phyloP scores from a whole-genome alignment of 2,888 invertebrate genomes.

The Sphaeridia pumilis region DNA sequence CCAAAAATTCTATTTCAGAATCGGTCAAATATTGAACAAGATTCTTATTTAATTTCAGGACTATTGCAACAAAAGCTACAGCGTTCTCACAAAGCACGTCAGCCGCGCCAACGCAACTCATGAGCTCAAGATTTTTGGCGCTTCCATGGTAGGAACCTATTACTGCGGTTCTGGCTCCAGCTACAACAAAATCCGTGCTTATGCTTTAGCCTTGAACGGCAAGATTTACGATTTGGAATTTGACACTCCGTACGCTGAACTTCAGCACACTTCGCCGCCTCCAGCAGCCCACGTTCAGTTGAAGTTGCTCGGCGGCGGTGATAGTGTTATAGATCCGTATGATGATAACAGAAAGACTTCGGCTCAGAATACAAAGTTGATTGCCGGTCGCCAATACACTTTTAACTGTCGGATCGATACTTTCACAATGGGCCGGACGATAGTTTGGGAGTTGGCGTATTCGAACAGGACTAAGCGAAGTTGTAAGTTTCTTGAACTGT shows the following conservation, averaged over 20 bases:
- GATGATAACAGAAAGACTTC: neutral
- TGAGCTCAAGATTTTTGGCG: slow-evolving; percentile 5
- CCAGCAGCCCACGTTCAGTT: neutral
- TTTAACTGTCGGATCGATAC: slow-evolving; percentile 7
- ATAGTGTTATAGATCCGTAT: neutral
- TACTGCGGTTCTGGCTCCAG: slow-evolving; percentile 1
- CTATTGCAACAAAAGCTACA: neutral
- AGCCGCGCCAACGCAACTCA: neutral
- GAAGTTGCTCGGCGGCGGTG: neutral
- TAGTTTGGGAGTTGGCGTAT: slow-evolving; percentile 1
- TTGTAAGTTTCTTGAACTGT: neutral
- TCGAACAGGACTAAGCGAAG: neutral
- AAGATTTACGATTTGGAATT: slow-evolving; percentile 8
- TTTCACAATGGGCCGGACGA: slow-evolving; percentile 7
- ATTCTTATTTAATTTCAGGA: no score
- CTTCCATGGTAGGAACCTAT: slow-evolving; percentile 1
- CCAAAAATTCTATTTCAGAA: no score
- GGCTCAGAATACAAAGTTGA: neutral
- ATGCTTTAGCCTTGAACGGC: slow-evolving; percentile 4
- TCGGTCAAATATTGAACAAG: no score
- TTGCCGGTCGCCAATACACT: neutral
- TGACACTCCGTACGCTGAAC: slow-evolving; percentile 4
- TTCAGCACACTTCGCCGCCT: slow-evolving; percentile 11
- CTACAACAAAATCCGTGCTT: slow-evolving; percentile 1
- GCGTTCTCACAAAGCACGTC: neutral